Percentiles rank a stretch among this genome's conserved stretches.
Evolutionary conservation across 2,113 vertebrate species (phyloP).

Genomic region (Brevimyrus niger): DNA sequence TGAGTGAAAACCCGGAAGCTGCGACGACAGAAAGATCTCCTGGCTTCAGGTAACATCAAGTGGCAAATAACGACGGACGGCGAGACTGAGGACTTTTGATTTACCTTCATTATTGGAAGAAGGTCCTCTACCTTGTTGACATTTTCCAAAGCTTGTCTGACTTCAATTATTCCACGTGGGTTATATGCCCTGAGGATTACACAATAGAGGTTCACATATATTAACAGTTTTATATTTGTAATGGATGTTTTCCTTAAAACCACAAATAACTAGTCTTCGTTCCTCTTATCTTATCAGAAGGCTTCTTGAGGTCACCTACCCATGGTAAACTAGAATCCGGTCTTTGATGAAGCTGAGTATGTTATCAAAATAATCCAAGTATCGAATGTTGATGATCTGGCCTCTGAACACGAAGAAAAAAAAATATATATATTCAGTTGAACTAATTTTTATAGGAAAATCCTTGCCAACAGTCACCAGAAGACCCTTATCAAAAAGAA

Average conservation of each 20-base stretch:
- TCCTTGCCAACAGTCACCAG: neutral
- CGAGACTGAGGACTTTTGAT: neutral
- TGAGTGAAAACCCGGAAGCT: constrained; percentile 13
- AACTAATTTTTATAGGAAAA: neutral
- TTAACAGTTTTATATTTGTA: neutral
- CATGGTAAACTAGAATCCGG: constrained; percentile 90
- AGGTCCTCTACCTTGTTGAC: constrained; percentile 94
- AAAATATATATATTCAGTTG: neutral
- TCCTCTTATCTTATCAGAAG: neutral
- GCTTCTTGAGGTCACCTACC: constrained; percentile 57
- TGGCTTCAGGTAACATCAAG: neutral
- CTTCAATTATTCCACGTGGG: constrained; percentile 80
- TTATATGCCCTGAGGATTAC: constrained; percentile 71
- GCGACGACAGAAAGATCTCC: neutral
- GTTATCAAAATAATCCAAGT: constrained; percentile 91
- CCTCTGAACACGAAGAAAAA: constrained; percentile 62
- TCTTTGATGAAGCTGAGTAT: constrained; percentile 97
- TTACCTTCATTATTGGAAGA: constrained; percentile 98
- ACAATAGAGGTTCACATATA: neutral
- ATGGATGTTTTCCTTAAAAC: neutral
- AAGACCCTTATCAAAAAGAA: neutral
- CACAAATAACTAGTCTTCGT: neutral
- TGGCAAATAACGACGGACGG: neutral
- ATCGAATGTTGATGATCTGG: constrained; percentile 93
- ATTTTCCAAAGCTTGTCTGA: constrained; percentile 87